phyloP scores from a whole-genome alignment of 2,797 vertebrate species.

The Tenualosa ilisha region DNA sequence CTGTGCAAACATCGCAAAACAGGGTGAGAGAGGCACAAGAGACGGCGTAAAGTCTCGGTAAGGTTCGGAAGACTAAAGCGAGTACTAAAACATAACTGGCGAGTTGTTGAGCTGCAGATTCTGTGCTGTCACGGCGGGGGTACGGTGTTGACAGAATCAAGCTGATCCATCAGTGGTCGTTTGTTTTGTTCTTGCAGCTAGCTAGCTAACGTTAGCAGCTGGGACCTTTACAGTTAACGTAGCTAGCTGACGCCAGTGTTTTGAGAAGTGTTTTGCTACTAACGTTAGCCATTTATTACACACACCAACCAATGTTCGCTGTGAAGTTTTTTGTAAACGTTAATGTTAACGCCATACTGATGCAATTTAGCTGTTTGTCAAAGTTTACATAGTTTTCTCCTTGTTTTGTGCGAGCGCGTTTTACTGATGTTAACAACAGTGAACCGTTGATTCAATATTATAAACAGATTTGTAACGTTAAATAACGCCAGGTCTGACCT shows the following conservation, averaged over 20 bases:
- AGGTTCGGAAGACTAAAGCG: constrained; percentile 62
- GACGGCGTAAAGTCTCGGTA: constrained; percentile 56
- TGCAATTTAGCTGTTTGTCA: not conserved
- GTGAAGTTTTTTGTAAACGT: not conserved
- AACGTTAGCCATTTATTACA: not conserved
- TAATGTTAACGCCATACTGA: not conserved
- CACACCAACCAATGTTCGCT: not conserved
- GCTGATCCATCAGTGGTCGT: constrained; percentile 62
- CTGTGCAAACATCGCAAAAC: constrained; percentile 59
- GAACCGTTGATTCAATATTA: not conserved
- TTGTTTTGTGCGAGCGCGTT: not conserved
- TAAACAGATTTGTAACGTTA: not conserved
- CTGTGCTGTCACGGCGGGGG: constrained; percentile 72
- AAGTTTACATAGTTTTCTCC: not conserved
- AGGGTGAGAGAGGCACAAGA: constrained; percentile 56
- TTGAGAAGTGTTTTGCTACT: constrained; percentile 10
- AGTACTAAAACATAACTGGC: constrained; percentile 56
- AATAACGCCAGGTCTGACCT: constrained; percentile 16
- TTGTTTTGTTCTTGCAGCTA: constrained; percentile 76
- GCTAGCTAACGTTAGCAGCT: constrained; percentile 69
- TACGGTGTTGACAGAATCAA: constrained; percentile 69
- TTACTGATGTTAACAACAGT: not conserved
- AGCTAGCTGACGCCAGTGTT: constrained; percentile 28
- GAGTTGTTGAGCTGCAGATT: constrained; percentile 51
- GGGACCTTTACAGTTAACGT: constrained; percentile 45